Conservation (phyloP, 2,888 invertebrate genomes). For the Ectemnius continuus region DNA sequence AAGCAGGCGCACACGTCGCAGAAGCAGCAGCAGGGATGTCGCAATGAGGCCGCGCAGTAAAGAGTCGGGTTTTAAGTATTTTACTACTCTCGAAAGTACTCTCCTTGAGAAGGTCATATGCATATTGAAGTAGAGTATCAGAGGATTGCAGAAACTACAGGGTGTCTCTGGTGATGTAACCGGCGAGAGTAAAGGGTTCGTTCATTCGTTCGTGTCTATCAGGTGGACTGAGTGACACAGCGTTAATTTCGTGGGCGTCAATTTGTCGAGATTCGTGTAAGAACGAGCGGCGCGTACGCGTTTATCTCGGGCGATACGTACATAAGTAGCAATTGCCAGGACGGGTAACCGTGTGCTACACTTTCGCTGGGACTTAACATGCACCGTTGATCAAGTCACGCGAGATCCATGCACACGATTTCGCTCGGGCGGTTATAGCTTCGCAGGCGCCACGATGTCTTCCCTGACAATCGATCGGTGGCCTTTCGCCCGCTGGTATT, state of each 20-base stretch:
- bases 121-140: too few relatives aligned
- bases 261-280: conserved; percentile 20
- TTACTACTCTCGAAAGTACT: too few relatives aligned
- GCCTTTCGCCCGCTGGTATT: conserved; percentile 16
- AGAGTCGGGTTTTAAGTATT: too few relatives aligned
- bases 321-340: conserved; percentile 18
- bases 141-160: too few relatives aligned
- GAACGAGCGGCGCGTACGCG: conserved; percentile 6
- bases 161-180: too few relatives aligned
- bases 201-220: conserved; percentile 8
- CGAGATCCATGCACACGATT: conserved; percentile 57
- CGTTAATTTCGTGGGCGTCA: conserved; percentile 30
- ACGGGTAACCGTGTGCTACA: conserved; percentile 10
- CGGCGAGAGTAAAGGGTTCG: too few relatives aligned
- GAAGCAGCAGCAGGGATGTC: too few relatives aligned
- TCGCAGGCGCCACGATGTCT: conserved; percentile 67
- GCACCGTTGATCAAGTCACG: conserved; percentile 48
- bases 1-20: background rate
- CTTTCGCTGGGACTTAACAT: conserved; percentile 35
- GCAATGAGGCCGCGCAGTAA: too few relatives aligned
- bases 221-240: conserved; percentile 17
- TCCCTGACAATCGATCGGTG: conserved; percentile 53
- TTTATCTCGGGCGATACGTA: conserved; percentile 11
- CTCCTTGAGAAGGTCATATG: too few relatives aligned
- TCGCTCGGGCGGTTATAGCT: conserved; percentile 39